phyloP scores from a whole-genome alignment of 2,888 invertebrate genomes.

The Mythimna loreyi region DNA sequence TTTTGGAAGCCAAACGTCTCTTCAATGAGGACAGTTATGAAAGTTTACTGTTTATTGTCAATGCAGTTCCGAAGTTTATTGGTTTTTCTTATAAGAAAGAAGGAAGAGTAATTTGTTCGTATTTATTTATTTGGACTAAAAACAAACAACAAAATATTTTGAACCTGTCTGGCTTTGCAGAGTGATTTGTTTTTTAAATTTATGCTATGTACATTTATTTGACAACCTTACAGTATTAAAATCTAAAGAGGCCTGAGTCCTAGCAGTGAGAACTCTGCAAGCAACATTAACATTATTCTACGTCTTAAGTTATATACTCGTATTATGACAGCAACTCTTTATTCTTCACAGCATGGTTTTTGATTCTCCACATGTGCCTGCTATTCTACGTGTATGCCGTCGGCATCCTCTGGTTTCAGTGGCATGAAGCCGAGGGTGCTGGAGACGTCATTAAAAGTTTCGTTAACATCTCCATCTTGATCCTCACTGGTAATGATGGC shows the following conservation, averaged over 20 bases:
- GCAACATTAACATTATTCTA: neutral
- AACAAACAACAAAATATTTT: too few species aligned
- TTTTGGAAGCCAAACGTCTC: constrained; percentile 57
- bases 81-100: constrained; percentile 75
- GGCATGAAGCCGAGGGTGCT: constrained; percentile 70
- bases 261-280: too few species aligned
- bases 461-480: constrained; percentile 77
- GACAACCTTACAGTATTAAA: neutral
- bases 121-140: neutral
- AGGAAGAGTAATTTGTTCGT: constrained; percentile 68
- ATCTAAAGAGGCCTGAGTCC: too few species aligned
- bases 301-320: neutral
- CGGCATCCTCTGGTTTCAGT: constrained; percentile 75
- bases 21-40: constrained; percentile 71
- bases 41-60: constrained; percentile 75
- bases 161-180: too few species aligned
- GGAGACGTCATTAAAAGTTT: constrained; percentile 78
- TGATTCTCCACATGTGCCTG: constrained; percentile 74
- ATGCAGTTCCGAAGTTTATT: constrained; percentile 71
- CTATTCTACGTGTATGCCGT: constrained; percentile 78
- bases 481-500: constrained; percentile 73
- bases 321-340: neutral
- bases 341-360: constrained; percentile 73
- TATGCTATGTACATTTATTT: neutral
- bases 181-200: too few species aligned